Percentiles rank a stretch among this genome's conserved stretches.
phyloP scores from a whole-genome alignment of 2,113 vertebrate genomes.

The Calyptomena viridis region DNA sequence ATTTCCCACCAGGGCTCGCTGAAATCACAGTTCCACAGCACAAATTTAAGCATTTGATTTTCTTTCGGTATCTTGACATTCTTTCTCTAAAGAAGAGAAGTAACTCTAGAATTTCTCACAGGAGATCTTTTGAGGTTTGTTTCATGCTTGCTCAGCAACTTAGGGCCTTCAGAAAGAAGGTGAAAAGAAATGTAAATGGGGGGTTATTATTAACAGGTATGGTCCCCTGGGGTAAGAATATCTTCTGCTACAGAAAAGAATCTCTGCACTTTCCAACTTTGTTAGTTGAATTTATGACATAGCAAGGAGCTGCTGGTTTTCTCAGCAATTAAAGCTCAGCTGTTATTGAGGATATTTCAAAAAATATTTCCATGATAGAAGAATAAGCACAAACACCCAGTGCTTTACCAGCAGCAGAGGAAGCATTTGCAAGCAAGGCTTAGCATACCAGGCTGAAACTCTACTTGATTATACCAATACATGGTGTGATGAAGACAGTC shows the following conservation, averaged over 20 bases:
- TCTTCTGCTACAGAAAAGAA: neutral
- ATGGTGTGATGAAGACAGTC: neutral
- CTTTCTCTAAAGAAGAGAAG: neutral
- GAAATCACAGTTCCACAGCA: neutral
- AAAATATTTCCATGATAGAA: neutral
- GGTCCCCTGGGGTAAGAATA: neutral
- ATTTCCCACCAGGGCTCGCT: neutral
- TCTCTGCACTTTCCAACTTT: neutral
- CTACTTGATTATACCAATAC: neutral
- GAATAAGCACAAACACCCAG: neutral
- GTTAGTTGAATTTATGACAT: neutral
- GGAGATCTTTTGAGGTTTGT: neutral
- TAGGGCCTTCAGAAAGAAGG: neutral
- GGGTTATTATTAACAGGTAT: neutral
- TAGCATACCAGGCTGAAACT: neutral
- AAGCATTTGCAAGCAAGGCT: neutral
- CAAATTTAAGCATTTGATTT: neutral
- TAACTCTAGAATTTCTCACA: neutral
- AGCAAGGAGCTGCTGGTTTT: neutral
- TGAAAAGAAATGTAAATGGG: neutral
- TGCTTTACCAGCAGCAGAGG: neutral
- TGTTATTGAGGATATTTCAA: neutral
- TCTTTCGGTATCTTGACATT: neutral
- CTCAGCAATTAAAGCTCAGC: neutral
- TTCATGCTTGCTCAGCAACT: neutral